A percentile compares a stretch with the other conserved stretches of the same genome.
Evolutionary conservation across 2,888 invertebrate genomes (phyloP).

Genomic region (Gonocerus acuteangulatus): DNA sequence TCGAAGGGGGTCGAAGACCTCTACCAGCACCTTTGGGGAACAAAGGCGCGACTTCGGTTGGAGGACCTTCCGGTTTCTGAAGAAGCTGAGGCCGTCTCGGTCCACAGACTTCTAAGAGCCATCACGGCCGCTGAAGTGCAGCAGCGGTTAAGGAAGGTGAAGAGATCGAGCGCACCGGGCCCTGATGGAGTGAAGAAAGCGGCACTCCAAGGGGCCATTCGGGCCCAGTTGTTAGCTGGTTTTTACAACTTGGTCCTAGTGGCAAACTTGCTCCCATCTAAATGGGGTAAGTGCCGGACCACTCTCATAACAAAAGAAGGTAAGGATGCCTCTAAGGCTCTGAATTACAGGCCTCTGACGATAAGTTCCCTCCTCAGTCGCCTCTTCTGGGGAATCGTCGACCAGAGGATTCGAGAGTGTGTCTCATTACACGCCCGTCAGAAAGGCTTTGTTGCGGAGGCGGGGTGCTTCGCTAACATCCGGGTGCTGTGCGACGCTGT

Average conservation of each 20-base stretch:
- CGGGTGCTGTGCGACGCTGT: constrained; percentile 27
- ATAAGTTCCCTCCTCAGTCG: constrained; percentile 40
- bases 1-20: background rate
- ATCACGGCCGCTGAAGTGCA: constrained; percentile 12
- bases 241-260: constrained; percentile 11
- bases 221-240: background rate
- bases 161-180: background rate
- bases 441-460: constrained; percentile 40
- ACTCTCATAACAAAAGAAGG: constrained; percentile 41
- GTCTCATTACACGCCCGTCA: constrained; percentile 38
- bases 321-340: constrained; percentile 37
- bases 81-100: background rate
- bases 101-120: background rate
- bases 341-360: constrained; percentile 41
- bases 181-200: constrained; percentile 4
- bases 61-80: constrained; percentile 1
- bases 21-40: background rate
- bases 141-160: background rate
- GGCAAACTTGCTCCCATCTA: constrained; percentile 32
- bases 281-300: constrained; percentile 41
- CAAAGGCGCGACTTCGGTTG: constrained; percentile 1
- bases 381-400: constrained; percentile 40
- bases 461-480: constrained; percentile 36
- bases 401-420: constrained; percentile 36
- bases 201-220: background rate